Base-by-base conservation (phyloP, 2,888 invertebrate genomes). In the Drosophila heteroneura region DNA sequence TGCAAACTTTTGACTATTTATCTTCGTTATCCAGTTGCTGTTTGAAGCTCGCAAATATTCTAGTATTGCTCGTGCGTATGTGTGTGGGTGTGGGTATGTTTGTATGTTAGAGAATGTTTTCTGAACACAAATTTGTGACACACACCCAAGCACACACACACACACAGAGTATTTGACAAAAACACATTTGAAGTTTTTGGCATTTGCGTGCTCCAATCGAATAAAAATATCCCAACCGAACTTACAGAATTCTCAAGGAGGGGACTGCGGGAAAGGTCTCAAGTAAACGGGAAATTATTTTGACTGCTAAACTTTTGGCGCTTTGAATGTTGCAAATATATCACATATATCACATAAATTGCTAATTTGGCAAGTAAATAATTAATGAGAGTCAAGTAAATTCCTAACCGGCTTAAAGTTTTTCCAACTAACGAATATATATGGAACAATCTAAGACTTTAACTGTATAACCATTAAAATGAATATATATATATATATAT, bases 1-100 rank as follows among this genome's bases (percentile, higher is more conserved):
- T 64, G 71, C 68, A 89, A 86, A 86, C 80, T 89, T 86, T 89
- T 53, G 73, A 75, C 82, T 76, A 85, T 90, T 88, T 88, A 83
- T 87, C 90, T 89, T 87, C 85, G 79, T 74, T 82, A 72, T 74
- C n/a, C 57, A 53, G n/a, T 76, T 51, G 54, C 60, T 47, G 54
- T 28, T 41, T 41, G 39, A 30, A 33, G 39, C 64, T 47, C 49
- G 30, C 52, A 62, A 33, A 65, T 52, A 59, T 56, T 56, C n/a
- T 39, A 28, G 57, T 9, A 57, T n/a, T 60, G 63, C 28, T 54
- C 33, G 39, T 35, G 62, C 39, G 39, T 39, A 58, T 61, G 66
- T 39, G 57, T 51, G 39, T 56, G 41, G 37, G 10, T 62, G 58
- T 68, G 41, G 67, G 58, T 68, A 60, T 56, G 32, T 22, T 44